phyloP scores from a whole-genome alignment of 2,888 invertebrate genomes.

The Argyra leucocephala region DNA sequence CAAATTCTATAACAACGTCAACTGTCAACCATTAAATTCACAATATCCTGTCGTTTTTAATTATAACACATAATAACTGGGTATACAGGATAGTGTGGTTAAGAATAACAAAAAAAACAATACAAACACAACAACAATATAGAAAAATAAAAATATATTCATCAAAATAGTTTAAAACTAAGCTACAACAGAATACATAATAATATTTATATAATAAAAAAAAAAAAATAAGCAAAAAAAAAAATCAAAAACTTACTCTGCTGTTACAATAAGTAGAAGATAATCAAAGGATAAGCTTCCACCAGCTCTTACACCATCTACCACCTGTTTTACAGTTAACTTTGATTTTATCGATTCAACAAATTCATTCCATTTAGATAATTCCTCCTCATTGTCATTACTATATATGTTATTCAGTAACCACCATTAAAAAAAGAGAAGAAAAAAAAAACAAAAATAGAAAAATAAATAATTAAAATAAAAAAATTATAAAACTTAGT shows the following conservation, averaged over 20 bases:
- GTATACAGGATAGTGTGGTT: not conserved
- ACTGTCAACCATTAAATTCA: not conserved
- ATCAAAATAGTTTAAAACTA: not conserved
- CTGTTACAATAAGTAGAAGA: slow-evolving; percentile 65
- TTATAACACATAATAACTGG: not conserved
- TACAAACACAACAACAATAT: not conserved
- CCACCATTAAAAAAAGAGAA: too few species aligned
- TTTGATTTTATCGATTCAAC: slow-evolving; percentile 69
- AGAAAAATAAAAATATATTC: slow-evolving; percentile 16
- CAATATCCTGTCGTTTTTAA: not conserved
- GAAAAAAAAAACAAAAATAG: slow-evolving; percentile 2
- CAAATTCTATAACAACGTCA: too few species aligned
- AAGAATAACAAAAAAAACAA: not conserved
- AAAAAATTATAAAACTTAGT: slow-evolving; percentile 11
- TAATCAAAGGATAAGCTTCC: slow-evolving; percentile 76
- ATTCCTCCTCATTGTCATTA: slow-evolving; percentile 41
- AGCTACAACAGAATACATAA: not conserved
- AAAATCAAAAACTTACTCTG: slow-evolving; percentile 57
- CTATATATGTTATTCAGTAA: slow-evolving; percentile 26
- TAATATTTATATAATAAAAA: not conserved
- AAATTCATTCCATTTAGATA: slow-evolving; percentile 59
- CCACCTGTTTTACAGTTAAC: slow-evolving; percentile 73
- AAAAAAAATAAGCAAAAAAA: not conserved
- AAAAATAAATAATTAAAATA: slow-evolving; percentile 22
- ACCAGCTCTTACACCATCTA: slow-evolving; percentile 64